Percentiles rank a stretch among this genome's conserved stretches.
Evolutionary conservation across 2,888 invertebrate species (phyloP).

Genomic region (Ceratothoa steindachneri): DNA sequence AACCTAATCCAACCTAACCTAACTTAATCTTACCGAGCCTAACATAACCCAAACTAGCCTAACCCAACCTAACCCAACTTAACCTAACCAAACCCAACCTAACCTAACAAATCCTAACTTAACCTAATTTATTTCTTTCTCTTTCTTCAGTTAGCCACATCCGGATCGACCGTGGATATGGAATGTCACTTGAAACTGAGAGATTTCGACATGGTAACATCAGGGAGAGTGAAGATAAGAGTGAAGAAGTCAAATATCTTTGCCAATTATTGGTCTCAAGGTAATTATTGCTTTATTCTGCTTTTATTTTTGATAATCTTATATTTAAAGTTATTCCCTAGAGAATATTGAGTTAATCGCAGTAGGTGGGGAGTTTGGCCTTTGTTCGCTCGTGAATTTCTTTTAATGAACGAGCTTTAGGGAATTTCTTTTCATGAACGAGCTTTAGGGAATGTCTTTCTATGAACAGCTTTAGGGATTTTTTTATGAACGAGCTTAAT

Average conservation of each 20-base stretch:
- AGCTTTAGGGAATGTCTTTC: not conserved
- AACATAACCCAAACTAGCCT: too few species aligned
- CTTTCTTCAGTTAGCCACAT: not conserved
- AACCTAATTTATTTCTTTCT: not conserved
- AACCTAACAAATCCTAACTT: too few species aligned
- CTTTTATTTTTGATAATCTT: not conserved
- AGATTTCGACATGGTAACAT: not conserved
- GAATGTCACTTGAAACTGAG: not conserved
- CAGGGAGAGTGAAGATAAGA: not conserved
- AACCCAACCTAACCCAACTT: not conserved
- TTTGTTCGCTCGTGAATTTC: not conserved
- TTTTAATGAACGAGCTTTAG: not conserved
- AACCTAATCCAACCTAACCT: not conserved
- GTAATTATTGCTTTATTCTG: not conserved
- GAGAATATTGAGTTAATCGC: too few species aligned
- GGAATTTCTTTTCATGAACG: not conserved
- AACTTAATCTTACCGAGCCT: not conserved
- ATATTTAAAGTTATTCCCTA: too few species aligned
- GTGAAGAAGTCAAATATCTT: conserved; percentile 1
- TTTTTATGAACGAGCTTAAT: not conserved
- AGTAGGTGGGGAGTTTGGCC: not conserved
- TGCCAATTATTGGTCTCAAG: conserved; percentile 7
- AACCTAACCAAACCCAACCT: not conserved
- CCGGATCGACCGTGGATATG: not conserved
- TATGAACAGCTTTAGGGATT: not conserved